Evolutionary conservation across 64 coral and sea anemone species (phyloP), one percentile per base, ranked within the genome.

Genomic region (Pocillopora damicornis): DNA sequence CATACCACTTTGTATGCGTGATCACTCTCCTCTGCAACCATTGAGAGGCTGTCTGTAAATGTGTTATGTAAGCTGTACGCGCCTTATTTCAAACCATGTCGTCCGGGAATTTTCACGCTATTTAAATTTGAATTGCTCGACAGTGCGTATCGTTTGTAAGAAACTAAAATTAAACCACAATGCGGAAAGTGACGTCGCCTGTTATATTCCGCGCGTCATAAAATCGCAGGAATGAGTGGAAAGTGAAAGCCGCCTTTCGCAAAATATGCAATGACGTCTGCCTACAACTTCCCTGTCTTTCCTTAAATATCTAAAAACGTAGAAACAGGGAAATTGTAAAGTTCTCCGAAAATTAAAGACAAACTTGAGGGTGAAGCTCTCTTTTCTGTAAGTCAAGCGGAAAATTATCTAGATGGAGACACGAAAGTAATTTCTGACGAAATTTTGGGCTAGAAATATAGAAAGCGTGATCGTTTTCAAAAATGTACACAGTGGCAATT

Each of bases 51-150:
- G 81, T 71, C 81, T 71, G 37, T 51, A 7, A 13, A 26, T 79
- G 30, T 37, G 74, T 30, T 35, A 75, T 37, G 4, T 77, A 20
- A 37, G 11, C 14, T 8, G 1, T 61, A 17, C 25, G 60, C 60
- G 60, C 36, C 37, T 23, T 26, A 13, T 73, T 85, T 85, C 35
- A 37, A 57, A 57, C 11, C 62, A 12, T 63, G 64, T 72, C n/a
- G 64, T 67, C n/a, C 63, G 67, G 81, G 65, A 85, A 83, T 58
- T 85, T 85, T 85, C 81, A 85, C 81, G 66, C 81, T 30, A 85
- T 85, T 72, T 7, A 4, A 45, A 51, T 51, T 83, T 73, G 25
- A 72, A 37, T 11, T 72, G 68, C 12, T n/a, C 65, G 58, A 14
- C 9, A 10, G 65, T 13, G 64, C 63, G 22, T 69, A 35, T 83